Base-by-base conservation (phyloP, 2,888 invertebrate genomes). In the Drosophila siamana region DNA sequence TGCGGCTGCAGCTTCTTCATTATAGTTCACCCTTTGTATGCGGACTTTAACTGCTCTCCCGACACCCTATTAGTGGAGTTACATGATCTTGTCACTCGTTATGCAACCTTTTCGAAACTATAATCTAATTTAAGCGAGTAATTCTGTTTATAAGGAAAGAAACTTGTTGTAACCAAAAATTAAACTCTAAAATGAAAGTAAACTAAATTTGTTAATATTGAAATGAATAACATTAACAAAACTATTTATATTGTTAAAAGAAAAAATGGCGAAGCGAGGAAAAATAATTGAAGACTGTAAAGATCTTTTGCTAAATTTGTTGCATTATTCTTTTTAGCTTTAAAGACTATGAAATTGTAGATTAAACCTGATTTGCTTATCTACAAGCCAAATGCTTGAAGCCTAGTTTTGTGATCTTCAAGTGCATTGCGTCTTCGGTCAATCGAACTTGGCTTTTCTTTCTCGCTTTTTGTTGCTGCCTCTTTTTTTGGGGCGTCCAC, bases 341-440 rank as follows among this genome's bases (percentile, higher is more conserved):
- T n/a, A n/a, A n/a, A n/a, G n/a, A n/a, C n/a, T n/a, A 19, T 19
- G 19, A 19, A 19, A 19, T 3, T 19, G 19, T 19, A n/a, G 19
- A 19, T 3, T 19, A 19, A 19, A 19, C 19, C 2, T 19, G 19
- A 19, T 19, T 19, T 1, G 2, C 19, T 19, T 19, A 19, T 19
- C 19, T 19, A 19, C 19, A 19, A 19, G 19, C 19, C 2, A 19
- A 26, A 26, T 26, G 26, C 6, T 24, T 24, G 1, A 5, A 1
- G 24, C 24, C 24, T 5, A 24, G 24, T 38, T 1, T 1, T 5
- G 26, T 47, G 26, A 16, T 38, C 38, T 40, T 19, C 5, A 54
- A 72, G 75, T 15, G 72, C 51, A 56, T 72, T 19, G 1, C 38
- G 24, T n/a, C 30, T 64, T 74, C 72, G 70, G n/a, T 48, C 36